Percentiles rank a stretch among this genome's conserved stretches.
Conservation (phyloP, 2,113 vertebrate genomes). For the Mormyrus lacerda region DNA sequence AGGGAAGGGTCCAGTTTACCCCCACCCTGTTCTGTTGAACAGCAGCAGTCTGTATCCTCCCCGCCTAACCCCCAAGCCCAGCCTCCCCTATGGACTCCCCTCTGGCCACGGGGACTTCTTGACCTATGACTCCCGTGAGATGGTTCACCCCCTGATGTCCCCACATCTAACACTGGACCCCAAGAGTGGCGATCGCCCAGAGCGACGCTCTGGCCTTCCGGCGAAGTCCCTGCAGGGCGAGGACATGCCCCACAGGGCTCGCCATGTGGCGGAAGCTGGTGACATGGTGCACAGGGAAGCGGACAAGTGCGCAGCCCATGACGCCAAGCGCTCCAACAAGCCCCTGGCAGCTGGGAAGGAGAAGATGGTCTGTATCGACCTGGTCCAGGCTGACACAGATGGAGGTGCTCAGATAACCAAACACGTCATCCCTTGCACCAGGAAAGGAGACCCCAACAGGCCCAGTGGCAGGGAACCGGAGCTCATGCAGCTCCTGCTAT, state of each 20-base stretch:
- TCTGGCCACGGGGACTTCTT: slow-evolving; percentile 75
- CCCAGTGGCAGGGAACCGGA: slow-evolving; percentile 9
- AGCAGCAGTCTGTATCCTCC: slow-evolving; percentile 79
- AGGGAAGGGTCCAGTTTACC: slow-evolving; percentile 80
- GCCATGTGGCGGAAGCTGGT: slow-evolving; percentile 54
- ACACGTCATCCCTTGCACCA: slow-evolving; percentile 46
- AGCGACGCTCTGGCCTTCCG: slow-evolving; percentile 65
- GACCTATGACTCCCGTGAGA: slow-evolving; percentile 81
- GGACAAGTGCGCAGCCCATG: slow-evolving; percentile 20
- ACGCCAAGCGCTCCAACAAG: slow-evolving; percentile 40
- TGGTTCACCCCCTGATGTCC: slow-evolving; percentile 84
- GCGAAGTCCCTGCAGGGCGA: slow-evolving; percentile 66
- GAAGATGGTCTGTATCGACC: slow-evolving; percentile 74
- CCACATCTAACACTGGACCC: slow-evolving; percentile 67
- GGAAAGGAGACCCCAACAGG: slow-evolving; percentile 55
- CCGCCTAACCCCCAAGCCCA: slow-evolving; percentile 76
- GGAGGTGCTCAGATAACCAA: slow-evolving; percentile 50
- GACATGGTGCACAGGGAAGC: slow-evolving; percentile 50
- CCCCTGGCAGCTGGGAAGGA: slow-evolving; percentile 52
- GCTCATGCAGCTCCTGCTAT: slow-evolving; percentile 57
- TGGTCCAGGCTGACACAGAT: slow-evolving; percentile 71
- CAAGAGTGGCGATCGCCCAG: slow-evolving; percentile 65
- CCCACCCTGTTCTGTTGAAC: slow-evolving; percentile 77
- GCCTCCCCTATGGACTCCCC: slow-evolving; percentile 78
- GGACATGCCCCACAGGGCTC: slow-evolving; percentile 55